Evolutionary conservation across 2,888 invertebrate genomes (phyloP), one percentile per base, ranked within the genome.

Genomic region (Drosophila bunnanda): DNA sequence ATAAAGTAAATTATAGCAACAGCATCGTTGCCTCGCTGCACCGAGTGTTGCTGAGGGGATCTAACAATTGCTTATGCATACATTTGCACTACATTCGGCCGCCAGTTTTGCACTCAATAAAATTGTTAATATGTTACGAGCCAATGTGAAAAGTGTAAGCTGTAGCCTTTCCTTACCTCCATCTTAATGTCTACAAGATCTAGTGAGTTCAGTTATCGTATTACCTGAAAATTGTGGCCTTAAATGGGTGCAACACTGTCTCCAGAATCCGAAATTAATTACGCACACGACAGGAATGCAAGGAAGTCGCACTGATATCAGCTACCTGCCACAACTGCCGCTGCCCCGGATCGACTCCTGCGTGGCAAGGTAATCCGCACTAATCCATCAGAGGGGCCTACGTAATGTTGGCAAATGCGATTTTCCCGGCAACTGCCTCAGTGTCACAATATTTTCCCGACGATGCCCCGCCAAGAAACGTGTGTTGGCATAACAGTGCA

Each of bases 361-460:
- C 20, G 13, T 13, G 10, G 55, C 64, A 17, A 53, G 52, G 17
- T 82, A 84, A 79, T 81, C 79, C 82, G 71, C 77, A 67, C 82
- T 87, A 84, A 89, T 89, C 87, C 89, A 69, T 88, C 81, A 76
- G 69, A 48, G 67, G 53, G 60, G 36, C 32, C 41, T 15, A 30
- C 59, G 54, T 52, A 84, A 89, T 77, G 89, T 84, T 89, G 83
- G 83, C 85, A 74, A 89, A 81, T 77, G 83, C 85, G 76, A 84
- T 87, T 83, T 83, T 77, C 71, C 76, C 73, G 89, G 79, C 89
- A 88, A 88, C 89, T 86, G 89, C 75, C 81, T 71, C 87, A 74
- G 34, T 83, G 89, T 84, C 83, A 88, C 68, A 88, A 87, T 62
- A 83, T 71, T 75, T 82, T 71, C 61, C 71, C 41, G 62, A 36